phyloP scores from a whole-genome alignment of 2,113 vertebrate genomes.

The Hemiscyllium ocellatum region DNA sequence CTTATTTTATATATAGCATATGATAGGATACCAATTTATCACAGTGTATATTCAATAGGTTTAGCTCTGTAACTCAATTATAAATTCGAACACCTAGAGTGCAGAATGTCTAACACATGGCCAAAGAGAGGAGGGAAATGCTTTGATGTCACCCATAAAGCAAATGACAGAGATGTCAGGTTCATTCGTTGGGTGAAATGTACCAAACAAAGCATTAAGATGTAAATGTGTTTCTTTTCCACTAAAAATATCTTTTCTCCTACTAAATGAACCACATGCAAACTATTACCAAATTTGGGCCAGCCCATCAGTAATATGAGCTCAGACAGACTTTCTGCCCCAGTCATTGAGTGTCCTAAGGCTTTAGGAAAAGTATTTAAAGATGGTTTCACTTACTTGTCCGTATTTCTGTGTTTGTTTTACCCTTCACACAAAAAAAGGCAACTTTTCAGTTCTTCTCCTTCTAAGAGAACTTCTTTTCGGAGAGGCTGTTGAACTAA shows the following conservation, averaged over 20 bases:
- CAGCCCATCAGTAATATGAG: slow-evolving; percentile 34
- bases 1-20: neutral
- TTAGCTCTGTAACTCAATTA: neutral
- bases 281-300: slow-evolving; percentile 36
- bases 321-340: slow-evolving; percentile 33
- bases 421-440: neutral
- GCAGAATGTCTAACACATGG: neutral
- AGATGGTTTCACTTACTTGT: slow-evolving; percentile 13
- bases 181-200: neutral
- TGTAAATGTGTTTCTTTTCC: slow-evolving; percentile 9
- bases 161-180: slow-evolving; percentile 7
- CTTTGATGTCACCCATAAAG: slow-evolving; percentile 14
- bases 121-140: neutral
- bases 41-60: neutral
- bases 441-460: neutral
- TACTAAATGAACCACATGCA: slow-evolving; percentile 31
- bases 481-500: neutral
- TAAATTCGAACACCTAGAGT: neutral
- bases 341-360: slow-evolving; percentile 3
- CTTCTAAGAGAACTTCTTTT: neutral
- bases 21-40: neutral
- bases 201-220: neutral
- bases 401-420: slow-evolving; percentile 1
- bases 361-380: slow-evolving; percentile 8
- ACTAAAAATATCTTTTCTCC: slow-evolving; percentile 30